Conservation (phyloP, 2,888 invertebrate genomes). For the Monoplex corrugatus region DNA sequence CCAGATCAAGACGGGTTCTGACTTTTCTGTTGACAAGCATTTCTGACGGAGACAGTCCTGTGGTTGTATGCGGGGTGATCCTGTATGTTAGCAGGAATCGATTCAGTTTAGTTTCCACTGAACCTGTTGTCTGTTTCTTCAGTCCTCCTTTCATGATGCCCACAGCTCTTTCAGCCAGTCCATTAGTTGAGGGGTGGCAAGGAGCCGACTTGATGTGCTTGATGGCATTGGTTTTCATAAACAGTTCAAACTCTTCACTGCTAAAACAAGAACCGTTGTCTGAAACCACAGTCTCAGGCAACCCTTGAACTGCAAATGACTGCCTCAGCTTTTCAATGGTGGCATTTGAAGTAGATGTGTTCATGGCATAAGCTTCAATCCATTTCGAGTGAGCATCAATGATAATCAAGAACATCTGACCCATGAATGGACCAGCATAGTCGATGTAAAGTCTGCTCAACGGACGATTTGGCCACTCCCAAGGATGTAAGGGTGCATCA, state of each 20-base stretch:
- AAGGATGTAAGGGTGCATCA: conserved; percentile 65
- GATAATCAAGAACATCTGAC: neutral
- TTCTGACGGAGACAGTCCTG: conserved; percentile 24
- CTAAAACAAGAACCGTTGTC: conserved; percentile 58
- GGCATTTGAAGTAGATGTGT: conserved; percentile 24
- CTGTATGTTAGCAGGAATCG: conserved; percentile 31
- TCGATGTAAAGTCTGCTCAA: conserved; percentile 57
- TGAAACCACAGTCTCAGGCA: conserved; percentile 53
- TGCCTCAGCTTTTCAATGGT: neutral
- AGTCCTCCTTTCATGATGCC: neutral
- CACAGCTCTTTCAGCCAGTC: conserved; percentile 29
- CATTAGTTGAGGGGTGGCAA: conserved; percentile 52
- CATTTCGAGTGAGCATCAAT: neutral
- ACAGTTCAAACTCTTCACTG: conserved; percentile 57
- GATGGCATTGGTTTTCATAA: conserved; percentile 55
- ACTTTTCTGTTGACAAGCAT: neutral
- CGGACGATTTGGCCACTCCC: conserved; percentile 63
- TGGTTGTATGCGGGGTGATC: neutral
- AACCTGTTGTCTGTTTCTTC: neutral
- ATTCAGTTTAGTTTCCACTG: conserved; percentile 33
- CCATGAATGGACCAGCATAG: neutral
- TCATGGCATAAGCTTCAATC: neutral
- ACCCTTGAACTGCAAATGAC: neutral
- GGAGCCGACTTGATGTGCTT: conserved; percentile 56
- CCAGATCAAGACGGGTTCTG: conserved; percentile 11